Percentiles rank a stretch among this genome's conserved stretches.
These are phyloP conservation scores for Fissipunctia ypsillon DNA, from an alignment of 2,888 invertebrate genomes.

Conservation along the genomic window DNA sequence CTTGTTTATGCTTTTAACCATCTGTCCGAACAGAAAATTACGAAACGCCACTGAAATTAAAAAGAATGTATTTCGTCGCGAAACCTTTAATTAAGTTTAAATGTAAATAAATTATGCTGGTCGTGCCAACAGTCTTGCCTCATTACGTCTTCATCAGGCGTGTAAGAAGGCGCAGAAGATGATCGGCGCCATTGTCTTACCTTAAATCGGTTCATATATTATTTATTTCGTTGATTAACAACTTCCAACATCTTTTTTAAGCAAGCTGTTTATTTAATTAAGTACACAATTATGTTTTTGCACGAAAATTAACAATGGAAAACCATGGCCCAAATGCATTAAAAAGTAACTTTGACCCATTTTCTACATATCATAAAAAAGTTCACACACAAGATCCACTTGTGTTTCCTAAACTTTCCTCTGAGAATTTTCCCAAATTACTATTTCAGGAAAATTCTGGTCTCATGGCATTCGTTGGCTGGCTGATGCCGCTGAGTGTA, in stretches of 20 bases:
- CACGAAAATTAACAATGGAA: conserved; percentile 19
- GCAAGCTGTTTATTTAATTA: conserved; percentile 18
- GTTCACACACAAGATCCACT: background rate
- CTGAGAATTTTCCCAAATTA: background rate
- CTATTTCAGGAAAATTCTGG: background rate
- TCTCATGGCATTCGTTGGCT: too few species aligned
- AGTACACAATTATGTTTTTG: background rate
- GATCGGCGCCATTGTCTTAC: conserved; percentile 32
- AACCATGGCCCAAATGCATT: background rate
- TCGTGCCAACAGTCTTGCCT: conserved; percentile 45
- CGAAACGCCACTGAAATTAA: conserved; percentile 46
- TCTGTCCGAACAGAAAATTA: conserved; percentile 43
- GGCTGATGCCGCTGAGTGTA: too few species aligned
- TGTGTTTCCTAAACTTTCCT: background rate
- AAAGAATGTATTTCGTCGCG: conserved; percentile 17
- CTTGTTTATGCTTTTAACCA: conserved; percentile 30
- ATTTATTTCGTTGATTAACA: conserved; percentile 44
- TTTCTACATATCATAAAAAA: background rate
- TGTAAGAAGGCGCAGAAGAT: conserved; percentile 19
- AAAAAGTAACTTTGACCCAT: background rate
- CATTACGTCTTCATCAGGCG: conserved; percentile 60
- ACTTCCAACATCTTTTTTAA: conserved; percentile 6
- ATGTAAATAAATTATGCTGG: conserved; percentile 48
- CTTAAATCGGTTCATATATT: conserved; percentile 35
- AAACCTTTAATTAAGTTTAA: conserved; percentile 61